Evolutionary conservation across 2,113 vertebrate species (phyloP), one percentile per base, ranked within the genome.

Genomic region (Corythaeola cristata): DNA sequence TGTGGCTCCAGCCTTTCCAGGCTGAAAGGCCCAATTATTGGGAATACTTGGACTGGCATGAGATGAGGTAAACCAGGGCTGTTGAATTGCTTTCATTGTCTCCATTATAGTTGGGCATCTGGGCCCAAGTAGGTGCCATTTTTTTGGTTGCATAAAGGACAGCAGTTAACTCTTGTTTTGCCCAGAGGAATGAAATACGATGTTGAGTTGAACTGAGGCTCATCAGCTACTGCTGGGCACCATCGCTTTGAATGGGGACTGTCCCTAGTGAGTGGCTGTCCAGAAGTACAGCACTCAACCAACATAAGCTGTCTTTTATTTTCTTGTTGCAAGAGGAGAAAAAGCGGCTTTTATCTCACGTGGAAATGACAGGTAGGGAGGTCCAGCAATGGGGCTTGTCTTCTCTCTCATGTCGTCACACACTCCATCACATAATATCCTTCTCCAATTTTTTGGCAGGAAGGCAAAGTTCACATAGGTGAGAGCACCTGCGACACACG

Each of bases 21-120:
- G 33, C 94, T 95, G 95, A 97, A 97, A 97, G 94, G 88, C 62
- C 89, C 87, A 93, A 96, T 97, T 95, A 96, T 93, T 95, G 82
- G 93, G 91, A 92, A 97, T 89, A 91, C 79, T 96, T 95, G 96
- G 89, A 69, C 81, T 92, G 91, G 84, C 86, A 89, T 55, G 52
- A 53, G 94, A 94, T 96, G 94, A 93, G 91, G 91, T 95, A 95
- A 92, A 93, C 18, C 77, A 92, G 37, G 35, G 41, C 62, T 85
- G 89, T 32, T 82, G 81, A 97, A 92, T 92, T 96, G 95, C 84
- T 89, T 76, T 67, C 77, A 79, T 92, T 95, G 87, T 94, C 88
- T 92, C 60, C 47, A 28, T 85, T 60, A 8, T 4, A 89, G 93
- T 3, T 73, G 89, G 89, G 89, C 41, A 91, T 91, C 87, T 92